Base-by-base conservation (phyloP, 64 coral and sea anemone genomes). In the Hydrozoanthus tunicans region DNA sequence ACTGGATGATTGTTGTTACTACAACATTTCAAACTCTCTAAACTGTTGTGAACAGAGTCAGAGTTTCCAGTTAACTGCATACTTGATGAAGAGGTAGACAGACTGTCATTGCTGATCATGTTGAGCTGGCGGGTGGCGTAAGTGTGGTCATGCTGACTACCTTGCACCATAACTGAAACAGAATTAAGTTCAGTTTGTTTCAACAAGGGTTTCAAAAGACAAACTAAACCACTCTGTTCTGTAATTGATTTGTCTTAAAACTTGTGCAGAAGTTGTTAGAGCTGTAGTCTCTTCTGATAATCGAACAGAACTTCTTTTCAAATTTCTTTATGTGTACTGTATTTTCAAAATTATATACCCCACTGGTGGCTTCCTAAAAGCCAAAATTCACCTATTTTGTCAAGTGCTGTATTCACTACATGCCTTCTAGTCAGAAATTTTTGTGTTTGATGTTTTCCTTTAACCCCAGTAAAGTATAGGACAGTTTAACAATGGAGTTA, bases 71-170 rank as follows among this genome's bases (percentile, higher is more conserved):
- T 27, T 15, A 62, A 17, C 7, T 32, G 3, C 25, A 7, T 51
- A 43, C 23, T 59, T 7, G 12, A 58, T 61, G 54, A 59, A 58
- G 15, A 3, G 25, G 56, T 58, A 43, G 82, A 58, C 7, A 3
- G 12, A 72, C 9, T 72, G 11, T 10, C 69, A 73, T 3, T 1
- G 70, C 10, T n/a, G 81, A 8, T 52, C 57, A 14, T 43, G 20
- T 27, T 59, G 20, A 15, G 56, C 10, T 17, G 69, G 51, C 32
- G 32, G 8, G 84, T 56, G 1, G 84, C 84, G 74, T 88, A 88
- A 2, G 84, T 88, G 69, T 88, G 84, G n/a, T 88, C 84, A 74
- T 88, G 84, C 10, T 88, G 84, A 74, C 69, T 88, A 23, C 12
- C 58, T 59, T 10, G 1, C 9, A 88, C 56, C 23, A 59, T 88